Percentiles rank a stretch among this genome's conserved stretches.
Conservation (phyloP, 2,113 vertebrate genomes). For the Diphyllodes magnificus region DNA sequence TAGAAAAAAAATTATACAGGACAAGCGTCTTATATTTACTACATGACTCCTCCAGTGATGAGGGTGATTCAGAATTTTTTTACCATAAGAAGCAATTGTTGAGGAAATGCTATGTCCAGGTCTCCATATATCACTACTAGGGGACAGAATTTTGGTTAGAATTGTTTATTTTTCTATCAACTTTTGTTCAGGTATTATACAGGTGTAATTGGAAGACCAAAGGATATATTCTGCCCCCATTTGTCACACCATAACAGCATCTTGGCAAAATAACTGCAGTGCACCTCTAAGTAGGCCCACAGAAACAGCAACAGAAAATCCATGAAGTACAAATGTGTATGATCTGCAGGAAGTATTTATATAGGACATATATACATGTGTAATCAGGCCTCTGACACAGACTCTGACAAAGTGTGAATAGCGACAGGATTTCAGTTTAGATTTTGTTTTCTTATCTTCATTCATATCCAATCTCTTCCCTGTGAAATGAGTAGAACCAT, state of each 20-base stretch:
- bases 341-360: background rate
- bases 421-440: background rate
- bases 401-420: background rate
- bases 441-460: background rate
- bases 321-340: background rate
- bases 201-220: background rate
- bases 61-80: background rate
- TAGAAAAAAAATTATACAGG: background rate
- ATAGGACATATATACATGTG: no score
- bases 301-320: background rate
- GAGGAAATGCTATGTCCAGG: background rate
- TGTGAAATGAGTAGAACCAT: background rate
- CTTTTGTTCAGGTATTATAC: background rate
- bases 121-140: background rate
- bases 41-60: accelerated
- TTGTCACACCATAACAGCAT: background rate
- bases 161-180: background rate
- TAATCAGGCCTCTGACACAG: background rate
- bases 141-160: background rate
- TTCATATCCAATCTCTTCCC: background rate
- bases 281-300: background rate
- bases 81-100: background rate
- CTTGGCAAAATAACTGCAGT: background rate
- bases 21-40: background rate
- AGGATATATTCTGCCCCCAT: background rate